A percentile compares a stretch with the other conserved stretches of the same genome.
phyloP scores from a whole-genome alignment of 2,797 vertebrate genomes.

The Notolepis coatsorum region DNA sequence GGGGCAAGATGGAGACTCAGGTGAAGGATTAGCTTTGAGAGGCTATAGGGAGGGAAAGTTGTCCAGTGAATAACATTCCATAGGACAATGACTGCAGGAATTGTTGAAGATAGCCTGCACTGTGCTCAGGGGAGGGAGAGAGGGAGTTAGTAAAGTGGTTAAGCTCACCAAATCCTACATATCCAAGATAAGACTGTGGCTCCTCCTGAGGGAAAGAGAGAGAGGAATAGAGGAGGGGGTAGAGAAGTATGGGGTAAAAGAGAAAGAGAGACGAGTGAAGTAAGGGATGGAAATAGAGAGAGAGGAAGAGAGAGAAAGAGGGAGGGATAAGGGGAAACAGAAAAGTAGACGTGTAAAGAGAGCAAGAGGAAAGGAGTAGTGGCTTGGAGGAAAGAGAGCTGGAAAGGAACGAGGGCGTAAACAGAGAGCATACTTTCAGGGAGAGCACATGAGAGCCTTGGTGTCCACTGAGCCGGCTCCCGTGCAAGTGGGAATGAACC shows the following conservation, averaged over 20 bases:
- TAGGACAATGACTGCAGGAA: constrained; percentile 40
- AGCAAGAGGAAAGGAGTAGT: constrained; percentile 22
- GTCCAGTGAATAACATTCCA: constrained; percentile 50
- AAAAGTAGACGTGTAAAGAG: constrained; percentile 7
- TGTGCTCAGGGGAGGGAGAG: constrained; percentile 55
- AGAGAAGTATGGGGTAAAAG: constrained; percentile 59
- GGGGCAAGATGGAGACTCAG: constrained; percentile 50
- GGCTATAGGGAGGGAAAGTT: constrained; percentile 39
- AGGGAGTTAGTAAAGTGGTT: constrained; percentile 71
- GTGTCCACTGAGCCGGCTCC: constrained; percentile 53
- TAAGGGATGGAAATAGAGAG: constrained; percentile 26
- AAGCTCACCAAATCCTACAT: constrained; percentile 76
- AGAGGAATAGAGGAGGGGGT: constrained; percentile 42
- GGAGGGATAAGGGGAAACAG: constrained; percentile 26
- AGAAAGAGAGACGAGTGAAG: constrained; percentile 36
- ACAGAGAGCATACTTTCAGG: constrained; percentile 40
- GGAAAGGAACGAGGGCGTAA: neutral
- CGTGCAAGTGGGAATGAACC: constrained; percentile 50
- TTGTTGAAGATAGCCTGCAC: constrained; percentile 44
- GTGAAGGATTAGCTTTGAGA: constrained; percentile 59
- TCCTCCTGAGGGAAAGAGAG: constrained; percentile 63
- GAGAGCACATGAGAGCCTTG: constrained; percentile 46
- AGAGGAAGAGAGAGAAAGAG: neutral
- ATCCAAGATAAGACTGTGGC: constrained; percentile 75
- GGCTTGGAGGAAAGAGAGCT: constrained; percentile 14